Conservation (phyloP, 1,140 invertebrate genomes). For the Glossosoma conforme region DNA sequence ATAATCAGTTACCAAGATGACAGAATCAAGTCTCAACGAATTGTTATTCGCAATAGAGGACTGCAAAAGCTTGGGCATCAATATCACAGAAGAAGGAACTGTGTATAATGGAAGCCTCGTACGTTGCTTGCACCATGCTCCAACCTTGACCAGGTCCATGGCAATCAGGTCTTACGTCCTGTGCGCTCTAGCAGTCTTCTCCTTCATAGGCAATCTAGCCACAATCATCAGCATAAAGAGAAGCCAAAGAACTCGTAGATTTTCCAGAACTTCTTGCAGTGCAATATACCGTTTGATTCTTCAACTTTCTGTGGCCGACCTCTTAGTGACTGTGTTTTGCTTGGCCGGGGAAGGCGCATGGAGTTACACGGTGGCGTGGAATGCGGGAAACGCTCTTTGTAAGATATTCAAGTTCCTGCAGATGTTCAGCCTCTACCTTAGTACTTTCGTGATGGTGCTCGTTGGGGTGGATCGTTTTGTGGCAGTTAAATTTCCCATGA, state of each 20-base stretch:
- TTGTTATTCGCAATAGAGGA: conserved; percentile 10
- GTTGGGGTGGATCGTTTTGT: conserved; percentile 78
- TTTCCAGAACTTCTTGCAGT: conserved; percentile 55
- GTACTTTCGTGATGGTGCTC: conserved; percentile 75
- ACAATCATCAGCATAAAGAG: conserved; percentile 71
- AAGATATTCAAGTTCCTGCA: conserved; percentile 79
- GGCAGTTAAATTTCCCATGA: conserved; percentile 77
- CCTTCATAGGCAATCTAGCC: conserved; percentile 66
- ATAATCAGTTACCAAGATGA: too few species aligned
- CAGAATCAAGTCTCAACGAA: too few species aligned
- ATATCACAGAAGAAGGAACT: conserved; percentile 1
- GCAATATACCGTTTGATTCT: conserved; percentile 74
- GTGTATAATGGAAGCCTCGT: conserved; percentile 39
- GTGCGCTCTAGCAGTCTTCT: conserved; percentile 62
- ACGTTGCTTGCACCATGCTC: conserved; percentile 58
- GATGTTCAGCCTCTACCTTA: conserved; percentile 78
- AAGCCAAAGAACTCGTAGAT: conserved; percentile 46
- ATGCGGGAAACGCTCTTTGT: conserved; percentile 69
- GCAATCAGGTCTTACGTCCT: conserved; percentile 61
- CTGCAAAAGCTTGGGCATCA: conserved; percentile 13
- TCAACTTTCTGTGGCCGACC: conserved; percentile 70
- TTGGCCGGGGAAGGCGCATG: conserved; percentile 73
- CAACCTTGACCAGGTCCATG: conserved; percentile 52
- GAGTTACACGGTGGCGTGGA: conserved; percentile 75
- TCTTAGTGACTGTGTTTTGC: conserved; percentile 75